A percentile compares a stretch with the other conserved stretches of the same genome.
phyloP scores from a whole-genome alignment of 2,888 invertebrate genomes.

The Spisula subtruncata region DNA sequence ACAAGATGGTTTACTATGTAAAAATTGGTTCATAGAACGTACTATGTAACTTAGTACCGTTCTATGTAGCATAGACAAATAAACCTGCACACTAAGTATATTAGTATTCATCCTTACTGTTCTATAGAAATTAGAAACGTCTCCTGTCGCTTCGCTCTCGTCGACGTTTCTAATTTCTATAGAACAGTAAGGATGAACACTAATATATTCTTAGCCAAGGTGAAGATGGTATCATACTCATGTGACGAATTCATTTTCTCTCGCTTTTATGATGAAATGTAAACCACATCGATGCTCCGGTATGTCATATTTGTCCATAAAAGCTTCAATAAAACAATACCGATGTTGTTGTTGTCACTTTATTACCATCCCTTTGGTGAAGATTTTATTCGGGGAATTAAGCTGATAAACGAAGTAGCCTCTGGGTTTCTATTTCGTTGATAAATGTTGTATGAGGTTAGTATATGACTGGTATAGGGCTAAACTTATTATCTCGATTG shows the following conservation, averaged over 20 bases:
- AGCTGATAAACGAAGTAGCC: not conserved
- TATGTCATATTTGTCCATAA: not conserved
- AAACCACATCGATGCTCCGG: not conserved
- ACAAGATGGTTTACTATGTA: too few relatives aligned
- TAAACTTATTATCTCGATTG: not conserved
- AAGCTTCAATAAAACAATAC: not conserved
- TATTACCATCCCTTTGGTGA: not conserved
- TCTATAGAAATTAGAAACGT: too few relatives aligned
- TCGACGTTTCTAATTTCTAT: too few relatives aligned
- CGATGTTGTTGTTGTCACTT: not conserved
- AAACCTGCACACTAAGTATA: too few relatives aligned
- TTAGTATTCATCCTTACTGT: too few relatives aligned
- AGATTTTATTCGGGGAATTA: not conserved
- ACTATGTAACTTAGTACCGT: too few relatives aligned
- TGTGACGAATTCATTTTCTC: constrained; percentile 20
- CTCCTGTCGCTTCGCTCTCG: too few relatives aligned
- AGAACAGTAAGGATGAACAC: too few relatives aligned
- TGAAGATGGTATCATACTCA: not conserved
- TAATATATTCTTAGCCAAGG: too few relatives aligned
- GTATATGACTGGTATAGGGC: not conserved
- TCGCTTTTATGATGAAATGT: constrained; percentile 5
- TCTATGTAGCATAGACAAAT: too few relatives aligned
- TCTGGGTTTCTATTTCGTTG: not conserved
- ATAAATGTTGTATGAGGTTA: not conserved
- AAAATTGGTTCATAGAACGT: too few relatives aligned